phyloP scores from a whole-genome alignment of 2,113 vertebrate genomes.

The Myodes glareolus region DNA sequence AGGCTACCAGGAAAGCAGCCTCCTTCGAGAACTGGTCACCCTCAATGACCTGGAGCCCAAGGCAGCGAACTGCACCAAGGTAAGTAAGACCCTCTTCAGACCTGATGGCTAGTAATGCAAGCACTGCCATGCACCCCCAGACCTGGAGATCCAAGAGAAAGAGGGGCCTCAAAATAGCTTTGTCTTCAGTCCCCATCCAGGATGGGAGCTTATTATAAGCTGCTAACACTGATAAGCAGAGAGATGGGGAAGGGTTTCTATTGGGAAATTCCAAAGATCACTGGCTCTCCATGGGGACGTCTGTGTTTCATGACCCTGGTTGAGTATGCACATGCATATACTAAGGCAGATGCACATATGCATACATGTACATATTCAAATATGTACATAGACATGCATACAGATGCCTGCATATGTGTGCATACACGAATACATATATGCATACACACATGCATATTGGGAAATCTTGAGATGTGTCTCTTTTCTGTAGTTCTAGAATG shows the following conservation, averaged over 20 bases:
- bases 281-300: background rate
- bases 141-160: background rate
- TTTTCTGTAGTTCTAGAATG: too few relatives aligned
- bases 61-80: slow-evolving; percentile 99
- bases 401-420: too few relatives aligned
- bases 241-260: background rate
- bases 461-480: too few relatives aligned
- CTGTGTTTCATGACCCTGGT: background rate
- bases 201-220: background rate
- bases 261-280: background rate
- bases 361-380: background rate
- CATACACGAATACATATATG: too few relatives aligned
- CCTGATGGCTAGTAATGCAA: fast-evolving
- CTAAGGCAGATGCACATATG: background rate
- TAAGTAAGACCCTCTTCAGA: slow-evolving; percentile 84
- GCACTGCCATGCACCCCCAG: too few relatives aligned
- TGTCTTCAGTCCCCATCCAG: background rate
- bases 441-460: too few relatives aligned
- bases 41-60: slow-evolving; percentile 97
- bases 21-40: slow-evolving; percentile 97
- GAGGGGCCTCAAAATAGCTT: background rate
- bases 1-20: slow-evolving; percentile 98
- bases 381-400: background rate
- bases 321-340: background rate
- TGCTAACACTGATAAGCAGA: fast-evolving